These are phyloP conservation scores for Microctenopoma lineatum DNA, from an alignment of 2,797 vertebrate genomes.

Conservation along the genomic window DNA sequence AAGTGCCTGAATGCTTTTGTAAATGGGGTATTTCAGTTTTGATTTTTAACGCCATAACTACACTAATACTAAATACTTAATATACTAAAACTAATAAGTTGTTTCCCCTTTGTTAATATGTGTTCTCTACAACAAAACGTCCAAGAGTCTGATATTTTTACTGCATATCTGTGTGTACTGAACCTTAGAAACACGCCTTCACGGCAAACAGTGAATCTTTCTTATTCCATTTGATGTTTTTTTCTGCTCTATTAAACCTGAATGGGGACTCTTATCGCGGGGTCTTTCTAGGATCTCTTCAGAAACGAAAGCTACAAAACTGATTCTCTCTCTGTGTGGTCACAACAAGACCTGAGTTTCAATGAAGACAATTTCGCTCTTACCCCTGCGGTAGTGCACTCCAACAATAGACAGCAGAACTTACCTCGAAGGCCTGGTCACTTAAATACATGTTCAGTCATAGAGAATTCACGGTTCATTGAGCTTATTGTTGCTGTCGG, in stretches of 20 bases:
- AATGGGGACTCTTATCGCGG: constrained; percentile 50
- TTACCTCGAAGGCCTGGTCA: constrained; percentile 34
- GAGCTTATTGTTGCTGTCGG: constrained; percentile 22
- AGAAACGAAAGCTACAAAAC: constrained; percentile 55
- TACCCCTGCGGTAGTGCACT: constrained; percentile 49
- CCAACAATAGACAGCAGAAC: constrained; percentile 52
- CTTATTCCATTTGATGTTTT: constrained; percentile 58
- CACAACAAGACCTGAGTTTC: constrained; percentile 45
- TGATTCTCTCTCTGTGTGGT: constrained; percentile 42
- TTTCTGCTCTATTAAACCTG: constrained; percentile 80
- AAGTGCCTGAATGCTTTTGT: too few relatives aligned
- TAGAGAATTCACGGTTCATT: constrained; percentile 42
- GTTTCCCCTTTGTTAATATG: too few relatives aligned
- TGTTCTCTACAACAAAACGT: too few relatives aligned
- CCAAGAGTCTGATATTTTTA: neutral
- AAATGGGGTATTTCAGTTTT: too few relatives aligned
- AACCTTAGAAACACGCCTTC: constrained; percentile 46
- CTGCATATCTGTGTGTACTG: constrained; percentile 8
- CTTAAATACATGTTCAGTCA: constrained; percentile 40
- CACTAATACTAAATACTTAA: too few relatives aligned
- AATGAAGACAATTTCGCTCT: constrained; percentile 42
- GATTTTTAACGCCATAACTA: too few relatives aligned
- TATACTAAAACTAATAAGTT: too few relatives aligned
- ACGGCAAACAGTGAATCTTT: constrained; percentile 52
- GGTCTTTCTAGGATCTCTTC: constrained; percentile 44